Evolutionary conservation across 1,140 invertebrate species (phyloP).

Genomic region (Drosophila orosa): DNA sequence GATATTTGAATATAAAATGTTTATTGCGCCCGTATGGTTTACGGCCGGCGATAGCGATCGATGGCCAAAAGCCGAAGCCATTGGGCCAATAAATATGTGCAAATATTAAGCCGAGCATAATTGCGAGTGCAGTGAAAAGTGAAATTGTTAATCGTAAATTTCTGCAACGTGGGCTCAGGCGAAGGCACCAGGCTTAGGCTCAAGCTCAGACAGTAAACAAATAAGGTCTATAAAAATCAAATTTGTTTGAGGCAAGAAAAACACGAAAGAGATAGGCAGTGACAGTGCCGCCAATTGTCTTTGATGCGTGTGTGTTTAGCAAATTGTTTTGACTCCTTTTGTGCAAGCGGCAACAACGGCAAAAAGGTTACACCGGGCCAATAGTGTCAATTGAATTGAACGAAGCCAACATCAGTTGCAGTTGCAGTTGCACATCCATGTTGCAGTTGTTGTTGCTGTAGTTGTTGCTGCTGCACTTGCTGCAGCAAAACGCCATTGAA

Average conservation of each 20-base stretch:
- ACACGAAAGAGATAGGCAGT: slow-evolving; percentile 13
- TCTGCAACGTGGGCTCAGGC: slow-evolving; percentile 35
- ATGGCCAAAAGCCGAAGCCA: slow-evolving; percentile 23
- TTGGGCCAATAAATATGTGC: slow-evolving; percentile 38
- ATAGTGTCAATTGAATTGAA: slow-evolving; percentile 77
- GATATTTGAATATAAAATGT: slow-evolving; percentile 36
- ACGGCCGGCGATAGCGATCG: slow-evolving; percentile 39
- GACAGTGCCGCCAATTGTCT: slow-evolving; percentile 53
- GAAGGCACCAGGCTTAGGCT: no score
- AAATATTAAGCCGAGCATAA: slow-evolving; percentile 52
- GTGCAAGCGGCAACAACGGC: slow-evolving; percentile 31
- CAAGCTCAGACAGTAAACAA: slow-evolving; percentile 31
- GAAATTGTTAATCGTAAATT: slow-evolving; percentile 70
- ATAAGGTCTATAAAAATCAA: slow-evolving; percentile 64
- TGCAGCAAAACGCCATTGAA: slow-evolving; percentile 47
- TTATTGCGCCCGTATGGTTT: slow-evolving; percentile 32
- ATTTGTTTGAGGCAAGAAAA: slow-evolving; percentile 59
- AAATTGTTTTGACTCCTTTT: slow-evolving; percentile 53
- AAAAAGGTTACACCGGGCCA: slow-evolving; percentile 72
- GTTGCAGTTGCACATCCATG: slow-evolving; percentile 18
- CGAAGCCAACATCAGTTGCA: slow-evolving; percentile 31
- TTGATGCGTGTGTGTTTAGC: slow-evolving; percentile 57
- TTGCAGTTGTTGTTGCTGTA: no score
- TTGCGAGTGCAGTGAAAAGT: slow-evolving; percentile 70
- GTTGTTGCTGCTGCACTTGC: slow-evolving; percentile 33